These are phyloP conservation scores for Barnardius zonarius DNA, from an alignment of 2,113 vertebrate genomes.

Conservation along the genomic window DNA sequence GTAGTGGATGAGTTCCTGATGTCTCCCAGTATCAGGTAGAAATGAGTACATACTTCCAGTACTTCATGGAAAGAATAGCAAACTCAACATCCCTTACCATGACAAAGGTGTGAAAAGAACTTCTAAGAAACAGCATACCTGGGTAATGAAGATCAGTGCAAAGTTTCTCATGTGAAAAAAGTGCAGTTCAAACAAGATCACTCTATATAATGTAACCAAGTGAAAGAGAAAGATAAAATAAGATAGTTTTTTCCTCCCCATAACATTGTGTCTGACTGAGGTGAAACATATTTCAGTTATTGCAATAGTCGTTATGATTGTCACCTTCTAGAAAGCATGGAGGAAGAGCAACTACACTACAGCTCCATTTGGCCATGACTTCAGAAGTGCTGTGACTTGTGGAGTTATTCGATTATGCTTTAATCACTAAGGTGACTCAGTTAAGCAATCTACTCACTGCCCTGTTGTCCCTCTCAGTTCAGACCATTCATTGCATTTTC, in stretches of 20 bases:
- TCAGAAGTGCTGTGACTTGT: neutral
- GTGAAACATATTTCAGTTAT: neutral
- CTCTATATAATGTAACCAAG: neutral
- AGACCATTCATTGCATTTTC: neutral
- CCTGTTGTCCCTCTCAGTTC: slow-evolving; percentile 30
- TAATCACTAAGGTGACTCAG: neutral
- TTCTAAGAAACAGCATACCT: slow-evolving; percentile 10
- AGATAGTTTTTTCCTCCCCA: neutral
- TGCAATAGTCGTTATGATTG: neutral
- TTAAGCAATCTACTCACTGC: slow-evolving; percentile 53
- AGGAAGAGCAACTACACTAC: neutral
- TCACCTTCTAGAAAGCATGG: neutral
- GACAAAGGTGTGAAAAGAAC: neutral
- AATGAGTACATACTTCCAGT: slow-evolving; percentile 9
- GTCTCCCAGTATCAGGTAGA: neutral
- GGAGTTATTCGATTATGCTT: slow-evolving; percentile 54
- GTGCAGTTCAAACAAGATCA: slow-evolving; percentile 52
- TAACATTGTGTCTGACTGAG: neutral
- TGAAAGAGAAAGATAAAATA: neutral
- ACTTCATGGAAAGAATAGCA: neutral
- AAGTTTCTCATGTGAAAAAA: slow-evolving; percentile 27
- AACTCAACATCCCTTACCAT: neutral
- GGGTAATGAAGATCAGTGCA: slow-evolving; percentile 27
- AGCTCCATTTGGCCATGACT: neutral
- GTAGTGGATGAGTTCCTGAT: neutral